Evolutionary conservation across 2,113 vertebrate species (phyloP).

Genomic region (Cyanoderma ruficeps): DNA sequence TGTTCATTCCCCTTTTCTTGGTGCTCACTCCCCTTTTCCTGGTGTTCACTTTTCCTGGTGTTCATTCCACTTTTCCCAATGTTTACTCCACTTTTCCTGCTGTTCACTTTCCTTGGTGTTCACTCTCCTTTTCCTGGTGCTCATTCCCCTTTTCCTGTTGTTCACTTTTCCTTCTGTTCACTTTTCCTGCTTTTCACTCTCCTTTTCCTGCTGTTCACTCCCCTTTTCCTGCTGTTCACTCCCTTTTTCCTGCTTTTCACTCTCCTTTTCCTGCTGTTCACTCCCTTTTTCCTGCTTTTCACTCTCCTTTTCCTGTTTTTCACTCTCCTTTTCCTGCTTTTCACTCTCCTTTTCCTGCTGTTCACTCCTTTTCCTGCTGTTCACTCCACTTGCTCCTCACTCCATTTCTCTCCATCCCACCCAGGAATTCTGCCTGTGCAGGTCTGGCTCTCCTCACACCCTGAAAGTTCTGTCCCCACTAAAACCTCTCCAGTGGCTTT

Average conservation of each 20-base stretch:
- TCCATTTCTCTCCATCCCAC: background rate
- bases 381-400: background rate
- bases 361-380: too few species aligned
- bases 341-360: too few species aligned
- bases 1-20: too few species aligned
- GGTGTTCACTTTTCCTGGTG: too few species aligned
- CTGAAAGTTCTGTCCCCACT: background rate
- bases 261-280: too few species aligned
- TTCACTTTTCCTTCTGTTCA: too few species aligned
- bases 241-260: too few species aligned
- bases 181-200: background rate
- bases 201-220: background rate
- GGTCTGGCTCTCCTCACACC: background rate
- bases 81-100: too few species aligned
- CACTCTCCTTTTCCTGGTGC: background rate
- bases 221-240: background rate
- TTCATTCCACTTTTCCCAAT: too few species aligned
- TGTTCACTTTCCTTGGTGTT: too few species aligned
- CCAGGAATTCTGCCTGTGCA: background rate
- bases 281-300: background rate
- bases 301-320: rapidly evolving
- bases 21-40: too few species aligned
- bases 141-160: too few species aligned
- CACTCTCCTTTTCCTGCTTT: background rate
- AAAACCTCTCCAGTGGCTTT: background rate